Base-by-base conservation (phyloP, 2,113 vertebrate genomes). In the Sceloporus undulatus region DNA sequence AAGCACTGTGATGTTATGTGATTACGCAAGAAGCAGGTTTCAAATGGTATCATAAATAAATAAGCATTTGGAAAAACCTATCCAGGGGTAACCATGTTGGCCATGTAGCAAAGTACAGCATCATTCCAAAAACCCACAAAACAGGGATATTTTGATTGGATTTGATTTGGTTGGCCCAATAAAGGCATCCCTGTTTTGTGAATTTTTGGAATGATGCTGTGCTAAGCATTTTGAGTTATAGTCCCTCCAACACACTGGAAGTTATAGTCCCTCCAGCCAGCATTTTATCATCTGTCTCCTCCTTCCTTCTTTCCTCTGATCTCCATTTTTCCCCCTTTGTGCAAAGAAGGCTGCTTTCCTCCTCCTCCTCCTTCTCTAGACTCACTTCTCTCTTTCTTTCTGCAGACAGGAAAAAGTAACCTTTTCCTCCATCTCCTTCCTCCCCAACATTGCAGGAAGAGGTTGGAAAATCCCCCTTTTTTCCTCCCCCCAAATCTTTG, bases 311-410 rank as follows among this genome's bases (percentile, higher is more conserved):
- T 25, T 85, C 38, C 38, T 9, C 23, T 42, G n/a, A 54, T 14
- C 21, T 85, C 84, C 70, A 85, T 42, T n/a, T 78, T 34, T 34
- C 34, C 59, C 59, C 38, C 84, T 34, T 85, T 78, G 59, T 68
- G 29, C 59, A 78, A 77, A 85, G 16, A 25, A 75, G 74, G 4
- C 40, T 68, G 54, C 0, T 21, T 59, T 85, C 56, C 65, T 74
- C 84, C 66, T 42, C 21, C 71, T 66, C 34, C 1, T 34, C 34
- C 34, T 34, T 34, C 34, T 34, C 34, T 34, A 34, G 34, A 34
- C 34, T 34, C 65, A 34, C 34, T 34, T 34, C 34, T 34, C 34
- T 34, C 34, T 34, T 1, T 34, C 34, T 34, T 34, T 42, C 29
- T 21, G 29, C 27, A 71, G 42, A 48, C 27, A 54, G 5, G 42